Percentiles rank a stretch among this genome's conserved stretches.
Conservation (phyloP, 1,140 invertebrate genomes). For the Trinorchestia longiramus region DNA sequence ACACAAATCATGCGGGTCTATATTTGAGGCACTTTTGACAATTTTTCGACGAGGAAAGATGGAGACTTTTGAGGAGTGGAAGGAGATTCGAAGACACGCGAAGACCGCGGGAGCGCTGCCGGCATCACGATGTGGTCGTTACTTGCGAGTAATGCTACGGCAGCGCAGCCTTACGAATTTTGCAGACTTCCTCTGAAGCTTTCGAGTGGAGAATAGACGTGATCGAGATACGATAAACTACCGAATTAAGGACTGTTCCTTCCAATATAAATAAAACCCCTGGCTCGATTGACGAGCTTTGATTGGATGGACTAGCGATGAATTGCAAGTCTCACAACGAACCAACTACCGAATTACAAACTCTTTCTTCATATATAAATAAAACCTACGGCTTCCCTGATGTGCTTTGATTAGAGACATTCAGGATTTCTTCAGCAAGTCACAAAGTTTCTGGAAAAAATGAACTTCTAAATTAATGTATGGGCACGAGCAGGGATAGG, state of each 20-base stretch:
- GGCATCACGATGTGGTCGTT: slow-evolving; percentile 26
- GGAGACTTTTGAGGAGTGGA: neutral
- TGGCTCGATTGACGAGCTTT: neutral
- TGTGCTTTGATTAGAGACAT: neutral
- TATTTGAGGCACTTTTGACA: slow-evolving; percentile 8
- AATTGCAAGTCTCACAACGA: neutral
- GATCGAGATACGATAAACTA: slow-evolving; percentile 8
- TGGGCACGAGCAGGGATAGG: neutral
- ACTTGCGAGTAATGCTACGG: slow-evolving; percentile 18
- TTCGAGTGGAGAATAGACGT: neutral
- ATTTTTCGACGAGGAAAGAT: neutral
- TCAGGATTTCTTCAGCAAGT: neutral
- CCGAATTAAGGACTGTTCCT: slow-evolving; percentile 6
- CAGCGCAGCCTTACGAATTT: neutral
- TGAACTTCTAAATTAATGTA: neutral
- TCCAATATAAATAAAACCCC: slow-evolving; percentile 1
- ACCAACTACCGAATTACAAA: slow-evolving; percentile 1
- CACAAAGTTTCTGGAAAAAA: neutral
- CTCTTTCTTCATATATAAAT: neutral
- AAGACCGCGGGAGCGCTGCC: slow-evolving; percentile 15
- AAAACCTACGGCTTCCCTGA: neutral
- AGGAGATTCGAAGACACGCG: neutral
- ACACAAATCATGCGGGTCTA: neutral
- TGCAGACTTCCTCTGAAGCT: neutral
- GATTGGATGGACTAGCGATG: neutral